phyloP scores from a whole-genome alignment of 2,888 invertebrate genomes.

The Nudaria mundana region DNA sequence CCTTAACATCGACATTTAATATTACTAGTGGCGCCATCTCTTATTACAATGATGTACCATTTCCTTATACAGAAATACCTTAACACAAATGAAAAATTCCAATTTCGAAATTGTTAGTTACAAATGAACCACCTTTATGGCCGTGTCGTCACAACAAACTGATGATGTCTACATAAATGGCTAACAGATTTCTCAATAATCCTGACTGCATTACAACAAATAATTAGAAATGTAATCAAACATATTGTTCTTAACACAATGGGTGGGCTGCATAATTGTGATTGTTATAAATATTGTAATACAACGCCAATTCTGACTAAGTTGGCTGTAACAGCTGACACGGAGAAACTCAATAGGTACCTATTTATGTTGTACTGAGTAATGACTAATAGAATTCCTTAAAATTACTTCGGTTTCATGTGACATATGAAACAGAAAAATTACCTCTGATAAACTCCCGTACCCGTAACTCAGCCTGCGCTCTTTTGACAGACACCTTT shows the following conservation, averaged over 20 bases:
- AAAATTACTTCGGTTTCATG: not conserved
- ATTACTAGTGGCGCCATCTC: too few species aligned
- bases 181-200: constrained; percentile 5
- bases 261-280: constrained; percentile 27
- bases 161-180: not conserved
- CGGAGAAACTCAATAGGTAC: constrained; percentile 3
- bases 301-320: too few species aligned
- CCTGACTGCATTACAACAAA: not conserved
- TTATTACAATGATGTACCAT: too few species aligned
- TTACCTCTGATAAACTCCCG: too few species aligned
- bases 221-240: constrained; percentile 5
- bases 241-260: constrained; percentile 21
- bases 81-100: not conserved
- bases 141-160: not conserved
- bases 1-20: too few species aligned
- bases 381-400: not conserved
- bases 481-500: too few species aligned
- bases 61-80: too few species aligned
- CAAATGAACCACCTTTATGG: not conserved
- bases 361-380: constrained; percentile 6
- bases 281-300: constrained; percentile 31
- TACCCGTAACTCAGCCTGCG: too few species aligned
- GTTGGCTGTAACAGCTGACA: constrained; percentile 9
- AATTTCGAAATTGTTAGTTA: not conserved
- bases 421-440: too few species aligned